A percentile compares a stretch with the other conserved stretches of the same genome.
Conservation (phyloP, 2,888 invertebrate genomes). For the Microdon myrmicae region DNA sequence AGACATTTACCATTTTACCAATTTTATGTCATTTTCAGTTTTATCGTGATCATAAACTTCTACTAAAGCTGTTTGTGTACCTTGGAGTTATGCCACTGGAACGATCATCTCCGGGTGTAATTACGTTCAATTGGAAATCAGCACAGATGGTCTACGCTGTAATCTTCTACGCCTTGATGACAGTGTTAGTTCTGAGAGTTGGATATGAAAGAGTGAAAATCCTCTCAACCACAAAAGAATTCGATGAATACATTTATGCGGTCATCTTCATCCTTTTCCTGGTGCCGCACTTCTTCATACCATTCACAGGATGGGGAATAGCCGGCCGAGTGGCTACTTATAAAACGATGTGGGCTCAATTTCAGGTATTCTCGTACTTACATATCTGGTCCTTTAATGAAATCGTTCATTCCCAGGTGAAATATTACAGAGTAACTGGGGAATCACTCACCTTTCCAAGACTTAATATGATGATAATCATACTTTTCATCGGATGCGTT, state of each 20-base stretch:
- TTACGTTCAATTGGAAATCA: conserved; percentile 75
- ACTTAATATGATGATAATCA: conserved; percentile 71
- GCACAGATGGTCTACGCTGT: conserved; percentile 73
- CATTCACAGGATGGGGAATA: conserved; percentile 77
- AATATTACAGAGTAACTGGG: conserved; percentile 71
- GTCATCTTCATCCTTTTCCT: conserved; percentile 74
- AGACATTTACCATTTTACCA: too few relatives aligned
- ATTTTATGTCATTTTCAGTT: conserved; percentile 62
- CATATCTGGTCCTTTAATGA: neutral
- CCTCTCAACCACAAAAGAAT: conserved; percentile 71
- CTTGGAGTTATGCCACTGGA: conserved; percentile 76
- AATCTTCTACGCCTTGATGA: conserved; percentile 71
- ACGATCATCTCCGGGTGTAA: conserved; percentile 69
- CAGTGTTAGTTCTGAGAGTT: conserved; percentile 71
- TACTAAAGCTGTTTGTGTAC: conserved; percentile 72
- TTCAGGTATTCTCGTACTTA: conserved; percentile 68
- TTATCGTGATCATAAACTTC: conserved; percentile 74
- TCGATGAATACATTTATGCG: conserved; percentile 77
- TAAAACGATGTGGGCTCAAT: conserved; percentile 76
- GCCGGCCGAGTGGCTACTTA: conserved; percentile 75
- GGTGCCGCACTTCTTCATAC: conserved; percentile 75
- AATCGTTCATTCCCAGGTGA: conserved; percentile 63
- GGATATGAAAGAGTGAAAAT: conserved; percentile 73
- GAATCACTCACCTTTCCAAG: conserved; percentile 73
- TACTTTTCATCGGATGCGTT: conserved; percentile 74